These are phyloP conservation scores for Branchipolynoe longqiensis DNA, from an alignment of 2,888 invertebrate species.

Conservation along the genomic window DNA sequence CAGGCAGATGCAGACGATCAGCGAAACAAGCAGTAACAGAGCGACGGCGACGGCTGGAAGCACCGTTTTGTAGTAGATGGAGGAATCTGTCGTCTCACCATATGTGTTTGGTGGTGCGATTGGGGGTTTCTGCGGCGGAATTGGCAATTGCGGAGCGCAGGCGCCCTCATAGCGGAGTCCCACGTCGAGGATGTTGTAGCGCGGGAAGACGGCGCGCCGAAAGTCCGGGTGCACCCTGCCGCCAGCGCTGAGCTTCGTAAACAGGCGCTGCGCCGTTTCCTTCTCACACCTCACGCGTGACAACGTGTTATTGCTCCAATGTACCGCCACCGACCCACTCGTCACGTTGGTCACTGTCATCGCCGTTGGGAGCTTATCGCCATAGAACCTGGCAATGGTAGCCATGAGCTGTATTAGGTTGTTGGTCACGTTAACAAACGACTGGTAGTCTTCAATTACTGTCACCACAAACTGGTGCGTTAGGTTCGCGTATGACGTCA, in stretches of 20 bases:
- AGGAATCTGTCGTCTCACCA: slow-evolving; percentile 37
- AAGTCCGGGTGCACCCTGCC: slow-evolving; percentile 12
- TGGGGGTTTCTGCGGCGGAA: slow-evolving; percentile 29
- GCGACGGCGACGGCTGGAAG: slow-evolving; percentile 67
- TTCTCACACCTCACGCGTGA: slow-evolving; percentile 65
- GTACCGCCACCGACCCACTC: slow-evolving; percentile 67
- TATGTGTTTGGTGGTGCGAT: neutral
- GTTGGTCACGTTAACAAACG: slow-evolving; percentile 64
- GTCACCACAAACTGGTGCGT: slow-evolving; percentile 68
- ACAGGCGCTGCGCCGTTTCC: slow-evolving; percentile 62
- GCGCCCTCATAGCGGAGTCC: slow-evolving; percentile 62
- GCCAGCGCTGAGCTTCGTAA: slow-evolving; percentile 55
- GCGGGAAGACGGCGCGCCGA: slow-evolving; percentile 55
- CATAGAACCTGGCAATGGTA: slow-evolving; percentile 64
- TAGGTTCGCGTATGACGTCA: slow-evolving; percentile 57
- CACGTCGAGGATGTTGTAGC: slow-evolving; percentile 60
- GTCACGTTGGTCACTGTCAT: slow-evolving; percentile 67
- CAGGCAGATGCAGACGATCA: slow-evolving; percentile 50
- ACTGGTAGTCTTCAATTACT: slow-evolving; percentile 66
- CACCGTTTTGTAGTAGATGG: slow-evolving; percentile 67
- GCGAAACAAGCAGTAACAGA: slow-evolving; percentile 63
- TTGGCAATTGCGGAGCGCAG: slow-evolving; percentile 54
- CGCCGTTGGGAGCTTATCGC: slow-evolving; percentile 59
- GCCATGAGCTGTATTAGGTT: slow-evolving; percentile 65
- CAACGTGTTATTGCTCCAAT: slow-evolving; percentile 70